Evolutionary conservation across 2,888 invertebrate species (phyloP).

Genomic region (Himalopsyche tibetana): DNA sequence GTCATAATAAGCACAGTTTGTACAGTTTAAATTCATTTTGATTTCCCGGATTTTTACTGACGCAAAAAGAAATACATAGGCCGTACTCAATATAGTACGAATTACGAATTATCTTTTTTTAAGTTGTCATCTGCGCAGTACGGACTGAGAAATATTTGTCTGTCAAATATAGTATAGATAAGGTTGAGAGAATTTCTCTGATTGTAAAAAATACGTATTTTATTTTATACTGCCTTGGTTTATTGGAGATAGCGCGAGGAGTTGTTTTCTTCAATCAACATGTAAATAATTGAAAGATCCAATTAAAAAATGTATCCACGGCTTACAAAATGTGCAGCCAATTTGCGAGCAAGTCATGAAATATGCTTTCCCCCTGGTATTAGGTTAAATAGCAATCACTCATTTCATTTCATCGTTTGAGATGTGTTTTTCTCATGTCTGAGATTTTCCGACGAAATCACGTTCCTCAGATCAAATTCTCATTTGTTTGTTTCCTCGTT

Average conservation of each 20-base stretch:
- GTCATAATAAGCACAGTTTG: no score
- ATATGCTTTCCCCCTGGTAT: slow-evolving; percentile 8
- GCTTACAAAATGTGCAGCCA: neutral
- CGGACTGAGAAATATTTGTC: no score
- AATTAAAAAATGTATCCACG: neutral
- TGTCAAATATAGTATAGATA: no score
- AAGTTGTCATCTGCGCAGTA: no score
- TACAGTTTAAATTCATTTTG: no score
- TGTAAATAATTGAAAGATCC: slow-evolving; percentile 1
- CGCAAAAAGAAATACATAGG: no score
- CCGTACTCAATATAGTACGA: no score
- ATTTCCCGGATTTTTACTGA: no score
- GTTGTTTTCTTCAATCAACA: neutral
- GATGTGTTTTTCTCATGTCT: slow-evolving; percentile 47
- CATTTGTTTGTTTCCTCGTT: slow-evolving; percentile 60
- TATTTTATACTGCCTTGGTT: no score
- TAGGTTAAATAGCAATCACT: slow-evolving; percentile 51
- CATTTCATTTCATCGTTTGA: slow-evolving; percentile 52
- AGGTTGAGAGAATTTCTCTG: no score
- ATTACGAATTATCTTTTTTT: no score
- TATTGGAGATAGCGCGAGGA: neutral
- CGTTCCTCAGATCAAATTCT: slow-evolving; percentile 64
- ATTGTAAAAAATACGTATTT: no score
- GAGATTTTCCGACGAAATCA: slow-evolving; percentile 59
- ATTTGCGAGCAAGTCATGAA: slow-evolving; percentile 38